A percentile compares a stretch with the other conserved stretches of the same genome.
Conservation (phyloP, 2,797 vertebrate species). For the Enteromius viviparus region DNA sequence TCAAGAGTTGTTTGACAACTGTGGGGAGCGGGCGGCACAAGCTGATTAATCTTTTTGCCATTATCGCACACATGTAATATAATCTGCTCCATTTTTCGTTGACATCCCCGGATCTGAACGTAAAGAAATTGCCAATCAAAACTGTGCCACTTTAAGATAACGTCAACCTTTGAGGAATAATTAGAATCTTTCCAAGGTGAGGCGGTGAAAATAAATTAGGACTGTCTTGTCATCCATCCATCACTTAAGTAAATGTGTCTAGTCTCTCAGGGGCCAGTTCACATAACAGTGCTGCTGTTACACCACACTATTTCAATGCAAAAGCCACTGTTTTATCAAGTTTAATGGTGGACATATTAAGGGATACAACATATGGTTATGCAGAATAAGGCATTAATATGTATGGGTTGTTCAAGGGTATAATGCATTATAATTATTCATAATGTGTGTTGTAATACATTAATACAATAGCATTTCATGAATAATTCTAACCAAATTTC, state of each 20-base stretch:
- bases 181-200: conserved; percentile 40
- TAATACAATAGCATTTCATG: too few species aligned
- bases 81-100: not conserved
- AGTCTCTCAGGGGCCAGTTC: not conserved
- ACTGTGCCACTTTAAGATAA: conserved; percentile 17
- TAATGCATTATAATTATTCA: too few species aligned
- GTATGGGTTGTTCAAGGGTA: too few species aligned
- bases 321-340: not conserved
- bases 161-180: conserved; percentile 23
- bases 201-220: conserved; percentile 36
- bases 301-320: not conserved
- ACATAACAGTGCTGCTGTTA: not conserved
- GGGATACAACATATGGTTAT: too few species aligned
- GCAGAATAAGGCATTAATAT: too few species aligned
- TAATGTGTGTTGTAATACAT: too few species aligned
- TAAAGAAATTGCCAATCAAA: conserved; percentile 11
- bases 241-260: conserved; percentile 34
- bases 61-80: not conserved
- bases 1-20: conserved; percentile 34
- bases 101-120: not conserved
- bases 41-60: conserved; percentile 12
- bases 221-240: conserved; percentile 20
- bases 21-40: not conserved
- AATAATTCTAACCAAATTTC: too few species aligned
- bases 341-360: not conserved